phyloP scores from a whole-genome alignment of 2,113 vertebrate genomes.

The Balaeniceps rex region DNA sequence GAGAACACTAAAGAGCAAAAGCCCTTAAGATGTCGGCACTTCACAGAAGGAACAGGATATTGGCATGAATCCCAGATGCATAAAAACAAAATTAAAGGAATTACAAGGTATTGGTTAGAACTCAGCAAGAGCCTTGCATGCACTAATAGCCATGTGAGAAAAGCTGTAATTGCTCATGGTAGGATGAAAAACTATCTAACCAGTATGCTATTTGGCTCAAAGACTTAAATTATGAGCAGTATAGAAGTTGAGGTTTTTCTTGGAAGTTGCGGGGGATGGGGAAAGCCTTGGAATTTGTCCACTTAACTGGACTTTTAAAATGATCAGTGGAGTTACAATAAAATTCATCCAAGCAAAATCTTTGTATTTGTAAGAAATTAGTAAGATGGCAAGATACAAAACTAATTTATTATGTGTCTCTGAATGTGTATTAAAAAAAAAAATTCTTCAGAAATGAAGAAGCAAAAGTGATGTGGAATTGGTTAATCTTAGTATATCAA shows the following conservation, averaged over 20 bases:
- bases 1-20: background rate
- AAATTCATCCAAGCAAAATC: background rate
- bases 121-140: background rate
- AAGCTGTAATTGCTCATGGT: constrained; percentile 17
- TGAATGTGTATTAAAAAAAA: too few relatives aligned
- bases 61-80: background rate
- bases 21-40: background rate
- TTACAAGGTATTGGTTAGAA: background rate
- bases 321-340: background rate
- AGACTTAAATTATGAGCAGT: constrained; percentile 5
- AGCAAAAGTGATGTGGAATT: background rate
- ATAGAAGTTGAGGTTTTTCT: background rate
- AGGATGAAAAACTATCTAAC: background rate
- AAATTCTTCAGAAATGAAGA: background rate
- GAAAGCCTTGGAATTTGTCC: background rate
- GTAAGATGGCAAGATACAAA: background rate
- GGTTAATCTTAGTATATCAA: background rate
- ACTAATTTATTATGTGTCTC: too few relatives aligned
- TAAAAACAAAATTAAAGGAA: constrained; percentile 25
- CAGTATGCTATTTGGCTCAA: background rate
- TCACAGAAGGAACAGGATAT: background rate
- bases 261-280: background rate
- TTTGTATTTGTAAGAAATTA: background rate
- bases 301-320: constrained; percentile 9
- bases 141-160: background rate